Evolutionary conservation across 2,888 invertebrate species (phyloP), one percentile per base, ranked within the genome.

Genomic region (Hemicrepidius hirtus): DNA sequence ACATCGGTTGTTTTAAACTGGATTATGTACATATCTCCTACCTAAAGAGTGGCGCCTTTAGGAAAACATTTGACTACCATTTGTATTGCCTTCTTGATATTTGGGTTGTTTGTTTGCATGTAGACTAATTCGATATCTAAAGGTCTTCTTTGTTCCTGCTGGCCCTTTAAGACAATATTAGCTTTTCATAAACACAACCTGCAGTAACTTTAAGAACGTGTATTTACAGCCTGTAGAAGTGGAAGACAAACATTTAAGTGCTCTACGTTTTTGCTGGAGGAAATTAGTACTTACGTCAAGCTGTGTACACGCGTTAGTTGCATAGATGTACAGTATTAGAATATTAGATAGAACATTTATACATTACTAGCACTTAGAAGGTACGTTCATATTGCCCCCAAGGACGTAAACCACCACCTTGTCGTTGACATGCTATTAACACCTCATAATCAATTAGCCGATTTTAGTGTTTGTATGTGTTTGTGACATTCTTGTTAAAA

Each of bases 371-470:
- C 68, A 68, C 68, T 68, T 73, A 73, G 59, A 63, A 16, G 66
- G 64, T 70, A 57, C 57, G 49, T 57, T 70, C 13, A 28, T 35
- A 46, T 69, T 63, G 68, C 50, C 64, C 67, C 67, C 35, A 49
- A 64, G 59, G 49, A 59, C 35, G 57, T 6, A 49, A 72, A 37
- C 71, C 64, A 71, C 59, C 65, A 63, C 71, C 65, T 68, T 71
- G 71, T 46, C 46, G 69, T 72, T 72, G 74, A 76, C 72, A 76
- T 57, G 76, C 76, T 76, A 71, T 76, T 74, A 76, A 76, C 67
- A 69, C 60, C 68, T 66, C 71, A 66, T 68, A 50, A 68, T 68
- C 65, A 72, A 75, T 75, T 75, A 74, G 66, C 55, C 41, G 18
- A 62, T 53, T 63, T 63, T 59, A 57, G 40, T 41, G 12, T 53